Base-by-base conservation (phyloP, 2,797 vertebrate genomes). In the Mormyrus hasselquistii region DNA sequence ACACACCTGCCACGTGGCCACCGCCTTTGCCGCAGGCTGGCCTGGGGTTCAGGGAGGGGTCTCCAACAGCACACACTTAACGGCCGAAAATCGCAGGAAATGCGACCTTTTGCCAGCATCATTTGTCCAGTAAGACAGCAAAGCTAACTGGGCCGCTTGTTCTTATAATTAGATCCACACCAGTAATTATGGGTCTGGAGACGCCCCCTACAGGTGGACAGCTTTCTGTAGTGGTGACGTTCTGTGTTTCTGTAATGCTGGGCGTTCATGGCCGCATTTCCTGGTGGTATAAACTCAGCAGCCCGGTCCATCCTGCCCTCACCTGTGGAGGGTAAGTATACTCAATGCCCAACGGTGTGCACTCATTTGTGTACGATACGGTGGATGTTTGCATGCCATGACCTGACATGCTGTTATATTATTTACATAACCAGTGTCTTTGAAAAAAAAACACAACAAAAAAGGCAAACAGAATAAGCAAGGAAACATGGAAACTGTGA, bases 141-240 rank as follows among this genome's bases (percentile, higher is more conserved):
- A 44, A 19, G 29, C 50, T 57, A 65, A 76, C 34, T 25, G 65
- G 38, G 8, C 57, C 52, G 16, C 69, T 62, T 82, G n/a, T 5
- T 50, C 84, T 14, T n/a, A 88, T 85, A 62, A 90, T 90, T 55
- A 90, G 44, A 29, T 52, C 57, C 52, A 55, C 25, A 38, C 55
- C 88, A 55, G 88, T 79, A 76, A 85, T 86, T 38, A 79, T 2
- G 82, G 10, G 29, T 82, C 44, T 84, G 82, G 22, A 84, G 44
- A 44, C 16, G 5, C 14, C 41, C 38, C 38, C 38, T 34, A 34
- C 12, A 73, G 65, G 65, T 73, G 65, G 29, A 73, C 5, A 29
- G 29, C 65, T 38, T 38, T 38, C 65, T 69, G 62, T 69, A 29
- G 25, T 29, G 25, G 25, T 29, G 25, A 29, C 25, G 25, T 29